Conservation (phyloP, 2,888 invertebrate genomes). For the Andricus quercusramuli region DNA sequence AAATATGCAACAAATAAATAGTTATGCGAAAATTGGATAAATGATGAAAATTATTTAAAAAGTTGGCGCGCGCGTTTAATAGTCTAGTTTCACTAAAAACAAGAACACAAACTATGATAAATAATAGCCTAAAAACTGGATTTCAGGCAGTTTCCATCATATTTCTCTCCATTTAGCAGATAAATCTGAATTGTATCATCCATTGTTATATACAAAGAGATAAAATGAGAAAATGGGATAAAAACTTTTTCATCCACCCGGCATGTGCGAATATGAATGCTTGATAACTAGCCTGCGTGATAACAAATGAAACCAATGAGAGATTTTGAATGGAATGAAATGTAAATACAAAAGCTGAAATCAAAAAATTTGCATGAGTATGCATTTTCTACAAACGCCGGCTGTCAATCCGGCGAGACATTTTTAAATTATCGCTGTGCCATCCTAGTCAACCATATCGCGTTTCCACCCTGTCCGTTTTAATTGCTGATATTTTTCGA, state of each 20-base stretch:
- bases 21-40: too few species aligned
- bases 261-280: neutral
- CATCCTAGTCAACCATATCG: constrained; percentile 22
- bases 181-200: neutral
- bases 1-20: too few species aligned
- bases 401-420: constrained; percentile 29
- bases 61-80: too few species aligned
- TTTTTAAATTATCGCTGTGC: constrained; percentile 46
- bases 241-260: too few species aligned
- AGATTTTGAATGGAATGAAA: neutral
- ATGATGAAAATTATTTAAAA: too few species aligned
- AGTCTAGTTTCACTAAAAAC: neutral
- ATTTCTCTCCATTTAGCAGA: neutral
- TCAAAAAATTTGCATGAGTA: constrained; percentile 23
- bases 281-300: neutral
- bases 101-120: neutral
- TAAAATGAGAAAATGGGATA: neutral
- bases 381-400: constrained; percentile 20
- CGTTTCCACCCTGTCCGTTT: neutral
- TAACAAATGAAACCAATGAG: neutral
- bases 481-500: constrained; percentile 41
- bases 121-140: neutral
- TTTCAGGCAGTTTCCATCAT: neutral
- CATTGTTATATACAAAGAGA: too few species aligned
- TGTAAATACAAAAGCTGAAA: constrained; percentile 15